A percentile compares a stretch with the other conserved stretches of the same genome.
Evolutionary conservation across 2,797 vertebrate genomes (phyloP).

Genomic region (Varecia variegata): DNA sequence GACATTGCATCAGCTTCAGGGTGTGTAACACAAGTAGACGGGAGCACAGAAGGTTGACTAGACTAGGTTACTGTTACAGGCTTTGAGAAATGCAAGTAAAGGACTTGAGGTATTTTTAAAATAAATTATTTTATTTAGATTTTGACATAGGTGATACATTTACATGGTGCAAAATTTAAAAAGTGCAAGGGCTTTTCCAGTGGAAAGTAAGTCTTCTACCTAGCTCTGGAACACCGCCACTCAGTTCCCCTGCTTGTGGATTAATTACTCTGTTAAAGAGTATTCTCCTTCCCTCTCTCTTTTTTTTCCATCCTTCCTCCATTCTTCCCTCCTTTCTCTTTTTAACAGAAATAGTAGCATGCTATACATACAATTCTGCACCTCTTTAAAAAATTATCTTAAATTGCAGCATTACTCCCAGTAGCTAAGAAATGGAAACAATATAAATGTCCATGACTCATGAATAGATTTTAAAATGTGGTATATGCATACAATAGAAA

Average conservation of each 20-base stretch:
- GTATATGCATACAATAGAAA: background rate
- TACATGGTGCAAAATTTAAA: background rate
- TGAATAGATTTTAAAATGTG: background rate
- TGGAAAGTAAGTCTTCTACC: background rate
- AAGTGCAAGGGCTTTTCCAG: background rate
- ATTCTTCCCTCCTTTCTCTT: background rate
- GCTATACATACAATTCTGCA: background rate
- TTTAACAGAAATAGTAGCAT: constrained; percentile 7
- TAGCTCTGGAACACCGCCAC: background rate
- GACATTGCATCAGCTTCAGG: background rate
- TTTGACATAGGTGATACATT: background rate
- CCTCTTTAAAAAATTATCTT: background rate
- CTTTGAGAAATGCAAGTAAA: constrained; percentile 21
- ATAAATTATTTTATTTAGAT: constrained; percentile 36
- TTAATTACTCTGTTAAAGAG: background rate
- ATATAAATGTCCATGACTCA: background rate
- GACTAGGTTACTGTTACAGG: background rate
- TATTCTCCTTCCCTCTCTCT: background rate
- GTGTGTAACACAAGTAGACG: background rate
- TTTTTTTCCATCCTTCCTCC: too few relatives aligned
- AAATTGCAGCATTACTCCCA: background rate
- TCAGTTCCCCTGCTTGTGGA: background rate
- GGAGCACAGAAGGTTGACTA: background rate
- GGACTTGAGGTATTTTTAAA: background rate
- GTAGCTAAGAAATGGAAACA: background rate